These are phyloP conservation scores for Torymus texanus DNA, from an alignment of 2,888 invertebrate species.

Conservation along the genomic window DNA sequence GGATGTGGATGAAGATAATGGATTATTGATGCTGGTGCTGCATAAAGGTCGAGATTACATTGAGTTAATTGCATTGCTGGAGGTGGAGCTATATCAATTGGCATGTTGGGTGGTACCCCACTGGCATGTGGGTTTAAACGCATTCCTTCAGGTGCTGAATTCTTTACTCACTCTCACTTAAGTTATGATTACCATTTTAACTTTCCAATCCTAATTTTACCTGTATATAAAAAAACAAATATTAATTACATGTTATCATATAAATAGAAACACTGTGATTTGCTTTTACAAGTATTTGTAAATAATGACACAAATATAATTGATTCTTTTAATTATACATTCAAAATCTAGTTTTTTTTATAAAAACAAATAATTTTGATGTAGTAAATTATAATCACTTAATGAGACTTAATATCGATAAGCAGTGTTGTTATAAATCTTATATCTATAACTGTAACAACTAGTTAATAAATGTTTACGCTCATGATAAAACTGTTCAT, in stretches of 20 bases:
- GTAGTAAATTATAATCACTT: too few species aligned
- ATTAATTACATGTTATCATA: not conserved
- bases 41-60: slow-evolving; percentile 60
- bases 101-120: slow-evolving; percentile 54
- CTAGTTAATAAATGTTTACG: too few species aligned
- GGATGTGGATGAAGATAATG: slow-evolving; percentile 65
- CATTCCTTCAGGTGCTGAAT: slow-evolving; percentile 62
- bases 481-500: too few species aligned
- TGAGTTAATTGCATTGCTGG: slow-evolving; percentile 60
- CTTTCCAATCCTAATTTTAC: not conserved
- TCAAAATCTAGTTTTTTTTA: too few species aligned
- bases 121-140: slow-evolving; percentile 61
- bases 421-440: too few species aligned
- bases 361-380: too few species aligned
- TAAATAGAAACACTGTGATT: too few species aligned
- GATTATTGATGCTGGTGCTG: slow-evolving; percentile 62
- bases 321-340: too few species aligned
- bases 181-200: not conserved
- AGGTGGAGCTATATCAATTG: slow-evolving; percentile 60
- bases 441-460: too few species aligned
- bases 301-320: too few species aligned
- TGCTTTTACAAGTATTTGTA: too few species aligned
- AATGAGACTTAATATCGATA: too few species aligned
- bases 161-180: slow-evolving; percentile 56
- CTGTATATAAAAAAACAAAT: slow-evolving; percentile 12